Conservation (phyloP, 2,888 invertebrate species). For the Cataglyphis cursor region DNA sequence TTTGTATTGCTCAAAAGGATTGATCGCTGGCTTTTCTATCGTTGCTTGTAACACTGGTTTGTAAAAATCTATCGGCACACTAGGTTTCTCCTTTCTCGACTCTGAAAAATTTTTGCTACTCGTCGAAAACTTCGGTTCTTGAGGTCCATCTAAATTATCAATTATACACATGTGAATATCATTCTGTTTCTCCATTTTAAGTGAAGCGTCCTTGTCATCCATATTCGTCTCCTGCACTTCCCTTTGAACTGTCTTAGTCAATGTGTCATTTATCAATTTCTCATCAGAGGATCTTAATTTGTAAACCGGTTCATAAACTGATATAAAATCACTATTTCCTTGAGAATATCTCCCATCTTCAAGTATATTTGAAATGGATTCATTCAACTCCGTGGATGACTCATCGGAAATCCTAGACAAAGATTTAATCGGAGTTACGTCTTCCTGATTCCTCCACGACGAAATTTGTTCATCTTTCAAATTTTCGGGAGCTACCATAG, state of each 20-base stretch:
- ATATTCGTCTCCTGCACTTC: conserved; percentile 10
- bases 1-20: conserved; percentile 76
- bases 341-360: not conserved
- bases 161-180: not conserved
- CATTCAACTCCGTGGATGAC: not conserved
- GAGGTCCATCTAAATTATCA: conserved; percentile 3
- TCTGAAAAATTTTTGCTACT: not conserved
- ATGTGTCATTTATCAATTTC: conserved; percentile 17
- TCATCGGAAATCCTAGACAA: not conserved
- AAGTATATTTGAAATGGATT: conserved; percentile 11
- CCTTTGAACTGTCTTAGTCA: not conserved
- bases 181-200: not conserved
- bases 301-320: conserved; percentile 18
- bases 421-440: not conserved
- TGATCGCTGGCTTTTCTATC: conserved; percentile 74
- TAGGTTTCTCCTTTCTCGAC: conserved; percentile 65
- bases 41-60: conserved; percentile 75
- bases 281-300: not conserved
- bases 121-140: not conserved
- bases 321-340: not conserved
- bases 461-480: not conserved
- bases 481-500: not conserved
- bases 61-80: conserved; percentile 76
- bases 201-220: not conserved
- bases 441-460: conserved; percentile 13